Conservation (phyloP, 2,113 vertebrate species). For the Artemisiospiza belli region DNA sequence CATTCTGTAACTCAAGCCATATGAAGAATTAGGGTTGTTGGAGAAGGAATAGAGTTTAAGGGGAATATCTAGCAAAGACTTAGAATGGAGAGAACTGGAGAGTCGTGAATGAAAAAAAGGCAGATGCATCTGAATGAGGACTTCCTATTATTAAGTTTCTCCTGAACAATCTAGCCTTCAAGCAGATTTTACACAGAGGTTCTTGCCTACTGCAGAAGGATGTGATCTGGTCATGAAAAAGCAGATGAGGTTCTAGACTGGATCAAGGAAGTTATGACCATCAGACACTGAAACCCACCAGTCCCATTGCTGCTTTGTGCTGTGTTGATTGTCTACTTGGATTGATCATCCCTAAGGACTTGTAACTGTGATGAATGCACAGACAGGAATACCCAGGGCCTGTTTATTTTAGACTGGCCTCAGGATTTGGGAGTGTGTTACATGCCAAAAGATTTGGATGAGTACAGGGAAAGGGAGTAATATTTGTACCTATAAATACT, state of each 20-base stretch:
- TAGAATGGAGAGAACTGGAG: neutral
- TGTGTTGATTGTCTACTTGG: neutral
- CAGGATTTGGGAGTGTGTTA: neutral
- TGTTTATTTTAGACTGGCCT: neutral
- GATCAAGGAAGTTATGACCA: neutral
- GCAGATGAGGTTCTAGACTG: neutral
- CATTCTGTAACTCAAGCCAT: neutral
- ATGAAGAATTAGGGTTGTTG: neutral
- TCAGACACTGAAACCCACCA: neutral
- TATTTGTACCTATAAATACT: neutral
- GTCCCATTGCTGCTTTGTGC: neutral
- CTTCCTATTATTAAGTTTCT: neutral
- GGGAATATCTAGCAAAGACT: neutral
- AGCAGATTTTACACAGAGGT: neutral
- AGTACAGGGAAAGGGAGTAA: neutral
- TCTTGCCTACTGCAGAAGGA: neutral
- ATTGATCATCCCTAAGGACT: neutral
- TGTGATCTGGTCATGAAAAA: neutral
- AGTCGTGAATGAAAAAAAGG: neutral
- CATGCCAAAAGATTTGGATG: rapidly evolving
- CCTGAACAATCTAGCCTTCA: neutral
- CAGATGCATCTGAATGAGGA: neutral
- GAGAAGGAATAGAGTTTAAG: neutral
- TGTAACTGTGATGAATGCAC: neutral
- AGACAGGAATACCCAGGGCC: neutral